Conservation (phyloP, 2,113 vertebrate species). For the Phrynocephalus versicolor region DNA sequence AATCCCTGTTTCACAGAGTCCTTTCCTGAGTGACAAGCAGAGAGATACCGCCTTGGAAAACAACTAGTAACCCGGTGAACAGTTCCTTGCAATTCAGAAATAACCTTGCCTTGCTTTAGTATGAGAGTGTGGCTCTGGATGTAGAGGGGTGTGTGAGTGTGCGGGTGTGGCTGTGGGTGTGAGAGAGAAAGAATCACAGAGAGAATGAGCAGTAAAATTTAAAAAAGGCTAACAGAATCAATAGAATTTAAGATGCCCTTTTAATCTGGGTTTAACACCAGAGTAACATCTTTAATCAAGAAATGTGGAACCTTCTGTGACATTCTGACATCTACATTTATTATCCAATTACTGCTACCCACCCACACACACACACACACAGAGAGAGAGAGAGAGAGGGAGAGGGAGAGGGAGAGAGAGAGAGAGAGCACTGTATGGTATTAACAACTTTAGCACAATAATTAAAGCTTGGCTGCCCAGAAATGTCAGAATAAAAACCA, state of each 20-base stretch:
- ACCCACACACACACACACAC: too few species aligned
- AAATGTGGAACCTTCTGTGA: slow-evolving; percentile 50
- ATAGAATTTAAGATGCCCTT: slow-evolving; percentile 69
- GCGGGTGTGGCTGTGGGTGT: too few species aligned
- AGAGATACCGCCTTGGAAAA: slow-evolving; percentile 46
- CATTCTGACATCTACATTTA: slow-evolving; percentile 67
- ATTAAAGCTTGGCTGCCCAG: slow-evolving; percentile 61
- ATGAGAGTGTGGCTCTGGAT: background rate
- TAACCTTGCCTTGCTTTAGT: background rate
- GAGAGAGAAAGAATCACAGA: too few species aligned
- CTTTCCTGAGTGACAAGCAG: slow-evolving; percentile 46
- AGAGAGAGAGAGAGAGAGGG: too few species aligned
- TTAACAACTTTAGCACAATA: slow-evolving; percentile 66
- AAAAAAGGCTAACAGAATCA: slow-evolving; percentile 68
- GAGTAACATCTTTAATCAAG: slow-evolving; percentile 71
- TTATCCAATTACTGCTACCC: slow-evolving; percentile 42
- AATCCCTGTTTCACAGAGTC: slow-evolving; percentile 55
- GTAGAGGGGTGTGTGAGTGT: background rate
- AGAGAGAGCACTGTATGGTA: slow-evolving; percentile 57
- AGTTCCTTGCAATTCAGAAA: slow-evolving; percentile 44
- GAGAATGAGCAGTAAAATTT: slow-evolving; percentile 49
- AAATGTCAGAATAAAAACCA: slow-evolving; percentile 62
- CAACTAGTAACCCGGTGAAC: slow-evolving; percentile 25
- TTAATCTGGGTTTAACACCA: slow-evolving; percentile 68
- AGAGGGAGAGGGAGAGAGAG: too few species aligned